phyloP scores from a whole-genome alignment of 2,888 invertebrate species.

The Melanchra persicariae region DNA sequence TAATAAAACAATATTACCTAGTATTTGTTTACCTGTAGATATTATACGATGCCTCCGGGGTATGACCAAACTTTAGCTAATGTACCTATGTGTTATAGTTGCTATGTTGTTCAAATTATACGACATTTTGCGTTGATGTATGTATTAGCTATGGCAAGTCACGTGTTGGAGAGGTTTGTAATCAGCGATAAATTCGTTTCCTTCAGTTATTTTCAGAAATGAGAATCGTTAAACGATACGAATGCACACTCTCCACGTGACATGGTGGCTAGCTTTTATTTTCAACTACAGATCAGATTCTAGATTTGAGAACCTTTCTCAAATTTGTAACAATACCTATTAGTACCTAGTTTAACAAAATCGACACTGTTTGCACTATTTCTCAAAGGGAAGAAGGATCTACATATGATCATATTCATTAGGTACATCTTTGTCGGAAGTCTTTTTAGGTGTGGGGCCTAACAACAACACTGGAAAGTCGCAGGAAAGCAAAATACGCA shows the following conservation, averaged over 20 bases:
- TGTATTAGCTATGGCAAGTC: conserved; percentile 37
- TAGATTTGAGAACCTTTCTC: background rate
- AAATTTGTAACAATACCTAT: background rate
- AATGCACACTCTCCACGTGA: background rate
- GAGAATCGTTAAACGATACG: conserved; percentile 10
- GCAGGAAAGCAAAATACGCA: too few relatives aligned
- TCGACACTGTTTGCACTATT: background rate
- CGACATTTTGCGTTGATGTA: conserved; percentile 43
- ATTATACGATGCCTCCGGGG: conserved; percentile 57
- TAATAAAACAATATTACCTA: conserved; percentile 58
- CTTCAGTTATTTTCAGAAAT: conserved; percentile 13
- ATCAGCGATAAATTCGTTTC: conserved; percentile 33
- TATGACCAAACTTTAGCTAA: conserved; percentile 49
- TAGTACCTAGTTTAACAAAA: background rate
- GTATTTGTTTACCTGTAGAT: conserved; percentile 59
- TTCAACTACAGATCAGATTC: background rate
- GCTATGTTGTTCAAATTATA: conserved; percentile 47
- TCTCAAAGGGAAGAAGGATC: too few relatives aligned
- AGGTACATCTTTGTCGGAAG: too few relatives aligned
- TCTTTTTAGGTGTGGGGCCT: too few relatives aligned
- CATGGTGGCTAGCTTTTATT: background rate
- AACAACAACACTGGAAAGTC: too few relatives aligned
- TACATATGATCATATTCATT: too few relatives aligned
- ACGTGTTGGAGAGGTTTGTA: conserved; percentile 23
- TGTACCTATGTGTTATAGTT: conserved; percentile 36